Conservation (phyloP, 1,140 invertebrate species). For the Anoplolepis gracilipes region DNA sequence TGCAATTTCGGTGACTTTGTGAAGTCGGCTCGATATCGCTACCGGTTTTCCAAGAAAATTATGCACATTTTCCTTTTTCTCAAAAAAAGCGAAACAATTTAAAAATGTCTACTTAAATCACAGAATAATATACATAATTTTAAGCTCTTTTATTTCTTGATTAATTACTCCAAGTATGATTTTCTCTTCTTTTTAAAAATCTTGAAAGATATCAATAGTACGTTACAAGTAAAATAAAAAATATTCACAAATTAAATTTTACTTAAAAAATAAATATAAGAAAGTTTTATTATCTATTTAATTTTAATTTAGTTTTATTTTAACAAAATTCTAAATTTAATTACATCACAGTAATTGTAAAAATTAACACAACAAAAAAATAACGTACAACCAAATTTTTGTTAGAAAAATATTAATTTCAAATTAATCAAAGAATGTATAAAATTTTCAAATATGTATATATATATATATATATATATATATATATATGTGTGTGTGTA, state of each 20-base stretch:
- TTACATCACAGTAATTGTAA: not conserved
- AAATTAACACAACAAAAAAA: not conserved
- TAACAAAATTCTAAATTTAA: not conserved
- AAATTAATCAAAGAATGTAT: too few relatives aligned
- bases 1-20: conserved; percentile 57
- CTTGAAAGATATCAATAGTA: not conserved
- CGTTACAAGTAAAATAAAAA: not conserved
- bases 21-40: conserved; percentile 50
- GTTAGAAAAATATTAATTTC: too few relatives aligned
- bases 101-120: not conserved
- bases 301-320: not conserved
- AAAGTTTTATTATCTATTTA: conserved; percentile 16
- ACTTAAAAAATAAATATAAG: not conserved
- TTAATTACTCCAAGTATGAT: not conserved
- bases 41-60: conserved; percentile 42
- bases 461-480: too few relatives aligned
- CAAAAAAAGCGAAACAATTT: not conserved
- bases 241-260: not conserved
- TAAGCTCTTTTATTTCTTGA: not conserved
- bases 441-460: too few relatives aligned
- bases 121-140: not conserved
- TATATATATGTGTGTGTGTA: too few relatives aligned
- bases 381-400: not conserved
- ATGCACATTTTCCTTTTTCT: conserved; percentile 39
- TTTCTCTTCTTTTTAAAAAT: not conserved